Base-by-base conservation (phyloP, 1,140 invertebrate species). In the Drosophila orena region DNA sequence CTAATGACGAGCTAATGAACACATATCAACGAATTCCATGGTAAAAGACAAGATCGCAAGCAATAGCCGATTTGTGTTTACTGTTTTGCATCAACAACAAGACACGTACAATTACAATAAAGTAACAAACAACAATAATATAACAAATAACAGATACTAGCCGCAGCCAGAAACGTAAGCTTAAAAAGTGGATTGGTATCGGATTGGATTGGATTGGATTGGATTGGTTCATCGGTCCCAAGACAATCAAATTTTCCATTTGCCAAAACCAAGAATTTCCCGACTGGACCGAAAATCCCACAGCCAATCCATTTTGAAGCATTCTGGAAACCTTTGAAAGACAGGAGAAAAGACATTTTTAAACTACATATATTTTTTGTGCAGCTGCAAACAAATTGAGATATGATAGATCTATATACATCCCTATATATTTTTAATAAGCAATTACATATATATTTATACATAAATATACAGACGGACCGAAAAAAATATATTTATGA, bases 21-120 rank as follows among this genome's bases (percentile, higher is more conserved):
- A 89, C 84, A 88, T 88, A 88, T 86, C 83, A 86, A 86, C 74
- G 78, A 88, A 86, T 79, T 89, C 70, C 75, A 69, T 59, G 71
- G 54, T 57, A 54, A 56, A 52, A 38, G 47, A 59, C 49, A 53
- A 20, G 44, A 27, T 37, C 47, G 34, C 34, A 46, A 55, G 38
- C 59, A 54, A 47, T 38, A 71, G 60, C 27, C 44, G 46, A 52
- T 59, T 70, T 64, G 37, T 65, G 64, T 68, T 61, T 35, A 59
- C 35, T 65, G 65, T 69, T 68, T 69, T 64, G 24, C 54, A 59
- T 22, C 14, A 42, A 69, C 43, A 60, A 54, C 54, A 71, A 61
- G 55, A 54, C 53, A 50, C 47, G 46, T 60, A 60, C 40, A 74
- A 74, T 46, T 61, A 62, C 42, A 69, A 62, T 55, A 37, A 61